Conservation (phyloP, 2,113 vertebrate genomes). For the Parus major region DNA sequence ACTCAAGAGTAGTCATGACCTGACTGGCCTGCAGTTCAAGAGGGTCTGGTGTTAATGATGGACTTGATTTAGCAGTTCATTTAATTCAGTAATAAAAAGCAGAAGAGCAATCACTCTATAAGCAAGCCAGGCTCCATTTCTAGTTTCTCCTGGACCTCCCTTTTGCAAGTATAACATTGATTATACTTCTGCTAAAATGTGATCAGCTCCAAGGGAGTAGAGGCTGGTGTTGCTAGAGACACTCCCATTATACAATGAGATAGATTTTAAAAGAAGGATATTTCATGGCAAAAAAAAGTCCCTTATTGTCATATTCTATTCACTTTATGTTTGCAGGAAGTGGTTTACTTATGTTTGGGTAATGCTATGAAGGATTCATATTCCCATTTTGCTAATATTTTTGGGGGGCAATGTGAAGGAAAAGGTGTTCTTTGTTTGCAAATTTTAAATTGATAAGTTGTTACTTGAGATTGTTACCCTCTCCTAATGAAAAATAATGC, state of each 20-base stretch:
- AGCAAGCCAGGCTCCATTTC: background rate
- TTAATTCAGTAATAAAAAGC: background rate
- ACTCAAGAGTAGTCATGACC: background rate
- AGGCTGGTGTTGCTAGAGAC: background rate
- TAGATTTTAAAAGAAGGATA: background rate
- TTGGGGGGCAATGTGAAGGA: background rate
- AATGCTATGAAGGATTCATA: background rate
- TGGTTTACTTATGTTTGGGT: background rate
- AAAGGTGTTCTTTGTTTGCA: background rate
- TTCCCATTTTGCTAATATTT: background rate
- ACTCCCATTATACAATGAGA: background rate
- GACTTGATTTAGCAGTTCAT: background rate
- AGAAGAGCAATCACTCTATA: background rate
- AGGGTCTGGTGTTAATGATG: background rate
- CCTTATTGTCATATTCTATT: background rate
- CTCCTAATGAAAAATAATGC: background rate
- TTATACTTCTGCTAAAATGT: background rate
- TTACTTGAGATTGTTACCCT: background rate
- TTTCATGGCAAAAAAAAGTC: background rate
- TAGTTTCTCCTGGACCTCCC: background rate
- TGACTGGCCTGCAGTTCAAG: background rate
- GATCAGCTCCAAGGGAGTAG: background rate
- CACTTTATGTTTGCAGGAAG: background rate
- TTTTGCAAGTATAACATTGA: background rate
- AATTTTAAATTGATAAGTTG: background rate